Base-by-base conservation (phyloP, 2,888 invertebrate species). In the Chaetogeoica ovagalla region DNA sequence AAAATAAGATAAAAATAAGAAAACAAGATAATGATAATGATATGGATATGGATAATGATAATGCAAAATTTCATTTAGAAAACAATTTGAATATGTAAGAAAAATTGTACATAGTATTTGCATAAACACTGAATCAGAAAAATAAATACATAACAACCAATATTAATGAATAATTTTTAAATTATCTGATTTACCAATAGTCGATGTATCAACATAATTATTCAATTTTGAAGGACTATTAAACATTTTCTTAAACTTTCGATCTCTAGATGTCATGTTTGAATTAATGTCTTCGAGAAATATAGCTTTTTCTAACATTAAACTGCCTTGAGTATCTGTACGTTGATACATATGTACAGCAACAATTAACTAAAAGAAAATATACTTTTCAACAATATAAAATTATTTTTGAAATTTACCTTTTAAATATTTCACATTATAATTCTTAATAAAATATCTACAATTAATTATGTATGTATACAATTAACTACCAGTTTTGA, bases 301-400 rank as follows among this genome's bases (percentile, higher is more conserved):
- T 55, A 75, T 82, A 11, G 82, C 82, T 69, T 73, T 82, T 73
- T 82, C 82, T 57, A 82, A 66, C 82, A 81, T 82, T 62, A 82
- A 39, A 55, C 65, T 82, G 8, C 82, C 71, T 68, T 82, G 82
- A 43, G 82, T 82, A 15, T 82, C 75, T 19, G 82, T 82, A 15
- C 82, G 70, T 55, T 72, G 81, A 60, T 82, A 82, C 60, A 75
- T 82, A 70, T 82, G 82, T 60, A 82, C 66, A 48, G 82, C 82
- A 11, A 81, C 60, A 68, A 82, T 82, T 7, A 82, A 68, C 82
- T 82, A 69, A 23, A 73, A 75, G 30, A 52, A 37, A 1, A 19
- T 52, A 52, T 52, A 52, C 52, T 52, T 52, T 52, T 52, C 11
- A 52, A 4, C 17, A 52, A 52, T 15, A 52, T 52, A 55, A 55